Percentiles rank a stretch among this genome's conserved stretches.
These are phyloP conservation scores for Geococcyx californianus DNA, from an alignment of 2,113 vertebrate genomes.

Conservation along the genomic window DNA sequence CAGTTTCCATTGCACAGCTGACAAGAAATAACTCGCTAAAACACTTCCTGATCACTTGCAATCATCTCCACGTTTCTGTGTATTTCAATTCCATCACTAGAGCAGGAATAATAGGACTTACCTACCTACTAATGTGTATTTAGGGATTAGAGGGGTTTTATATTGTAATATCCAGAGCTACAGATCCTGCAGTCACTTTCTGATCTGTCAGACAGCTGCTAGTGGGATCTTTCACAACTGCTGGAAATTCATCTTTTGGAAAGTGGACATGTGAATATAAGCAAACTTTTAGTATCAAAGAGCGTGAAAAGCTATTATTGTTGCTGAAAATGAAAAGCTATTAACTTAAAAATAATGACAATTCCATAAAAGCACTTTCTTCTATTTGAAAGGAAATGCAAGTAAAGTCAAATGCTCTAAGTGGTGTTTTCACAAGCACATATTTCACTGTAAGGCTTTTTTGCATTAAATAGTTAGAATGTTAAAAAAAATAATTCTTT, in stretches of 20 bases:
- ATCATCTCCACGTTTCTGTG: background rate
- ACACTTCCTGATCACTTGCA: background rate
- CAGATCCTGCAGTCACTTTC: background rate
- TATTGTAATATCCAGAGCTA: background rate
- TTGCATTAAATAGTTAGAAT: background rate
- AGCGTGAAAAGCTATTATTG: background rate
- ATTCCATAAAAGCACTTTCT: background rate
- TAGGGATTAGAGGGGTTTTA: background rate
- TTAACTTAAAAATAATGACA: background rate
- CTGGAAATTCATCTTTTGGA: background rate
- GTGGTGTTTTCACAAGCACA: background rate
- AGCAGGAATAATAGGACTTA: background rate
- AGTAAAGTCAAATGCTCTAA: background rate
- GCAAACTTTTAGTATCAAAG: background rate
- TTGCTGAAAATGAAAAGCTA: background rate
- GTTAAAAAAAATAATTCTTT: too few species aligned
- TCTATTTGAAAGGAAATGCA: background rate
- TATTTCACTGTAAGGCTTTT: background rate
- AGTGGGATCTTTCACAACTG: background rate
- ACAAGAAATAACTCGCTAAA: background rate
- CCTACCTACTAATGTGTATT: background rate
- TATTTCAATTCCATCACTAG: background rate
- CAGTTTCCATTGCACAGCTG: background rate
- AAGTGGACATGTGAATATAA: background rate
- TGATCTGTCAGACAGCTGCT: background rate